Evolutionary conservation across 2,888 invertebrate genomes (phyloP), one percentile per base, ranked within the genome.

Genomic region (Drosophila prolongata): DNA sequence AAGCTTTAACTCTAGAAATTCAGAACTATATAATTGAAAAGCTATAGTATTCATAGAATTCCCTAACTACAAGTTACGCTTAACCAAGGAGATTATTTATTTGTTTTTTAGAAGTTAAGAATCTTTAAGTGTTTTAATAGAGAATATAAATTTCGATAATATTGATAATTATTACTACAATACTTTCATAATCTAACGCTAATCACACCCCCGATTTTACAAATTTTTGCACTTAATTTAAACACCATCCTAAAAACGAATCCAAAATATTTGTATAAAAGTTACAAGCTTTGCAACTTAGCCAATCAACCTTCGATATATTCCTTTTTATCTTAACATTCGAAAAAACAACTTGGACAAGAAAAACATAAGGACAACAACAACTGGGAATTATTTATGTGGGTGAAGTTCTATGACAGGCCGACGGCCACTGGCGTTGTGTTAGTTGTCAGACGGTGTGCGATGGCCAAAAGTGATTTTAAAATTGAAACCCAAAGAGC

Each of bases 321-420:
- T 42, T 16, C 11, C n/a, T 34, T 38, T 30, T 34, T 38, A 34
- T 19, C 8, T 34, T 40, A 53, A 34, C n/a, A 40, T 8, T 14
- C 13, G 24, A 4, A 50, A 57, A 52, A 58, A 57, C 56, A 57
- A 56, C 35, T 24, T 49, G 24, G 24, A 56, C 30, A 35, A 38
- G 19, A 43, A 19, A n/a, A 61, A 34, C 27, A 44, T 50, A 46
- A 69, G 35, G 46, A n/a, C 47, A 61, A 62, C 56, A 50, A 55
- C 13, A 42, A 43, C 42, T 35, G 6, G 4, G 42, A 43, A 59
- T 78, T 68, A 79, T 75, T 80, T 76, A 87, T 87, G 87, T 80
- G 78, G 84, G 80, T 87, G 77, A 79, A 78, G 74, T 79, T 78
- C 67, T 67, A 13, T 62, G 70, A 65, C 76, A 71, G 53, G 55